These are phyloP conservation scores for Cynopterus brachyotis DNA, from an alignment of 2,113 vertebrate genomes.

Conservation along the genomic window DNA sequence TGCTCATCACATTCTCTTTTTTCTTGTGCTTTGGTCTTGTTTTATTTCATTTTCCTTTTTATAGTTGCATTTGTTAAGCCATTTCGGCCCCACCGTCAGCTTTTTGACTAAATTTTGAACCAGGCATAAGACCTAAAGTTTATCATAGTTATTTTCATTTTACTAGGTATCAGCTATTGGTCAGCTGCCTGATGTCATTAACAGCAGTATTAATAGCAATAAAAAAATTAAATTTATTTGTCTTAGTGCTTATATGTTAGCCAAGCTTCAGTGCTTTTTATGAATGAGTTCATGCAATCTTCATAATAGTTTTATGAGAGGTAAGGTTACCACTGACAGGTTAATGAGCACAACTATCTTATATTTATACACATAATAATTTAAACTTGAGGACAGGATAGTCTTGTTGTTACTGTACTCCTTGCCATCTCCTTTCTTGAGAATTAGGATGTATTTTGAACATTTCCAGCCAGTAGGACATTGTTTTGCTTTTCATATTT, in stretches of 20 bases:
- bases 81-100: neutral
- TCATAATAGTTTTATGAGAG: neutral
- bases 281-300: neutral
- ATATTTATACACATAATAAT: neutral
- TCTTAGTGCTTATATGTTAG: neutral
- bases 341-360: neutral
- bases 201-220: neutral
- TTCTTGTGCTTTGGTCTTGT: neutral
- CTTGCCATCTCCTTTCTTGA: neutral
- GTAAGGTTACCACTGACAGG: neutral
- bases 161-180: neutral
- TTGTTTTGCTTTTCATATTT: neutral
- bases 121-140: neutral
- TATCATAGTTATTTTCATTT: neutral
- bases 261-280: neutral
- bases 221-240: neutral
- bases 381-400: neutral
- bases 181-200: neutral
- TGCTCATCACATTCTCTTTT: neutral
- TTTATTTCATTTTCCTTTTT: neutral
- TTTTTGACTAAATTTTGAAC: neutral
- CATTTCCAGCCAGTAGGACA: neutral
- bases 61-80: neutral
- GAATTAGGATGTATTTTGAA: neutral
- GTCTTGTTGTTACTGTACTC: no score